A percentile compares a stretch with the other conserved stretches of the same genome.
Evolutionary conservation across 92 coral and sea anemone genomes (phyloP).

Genomic region (Zoanthus sociatus): DNA sequence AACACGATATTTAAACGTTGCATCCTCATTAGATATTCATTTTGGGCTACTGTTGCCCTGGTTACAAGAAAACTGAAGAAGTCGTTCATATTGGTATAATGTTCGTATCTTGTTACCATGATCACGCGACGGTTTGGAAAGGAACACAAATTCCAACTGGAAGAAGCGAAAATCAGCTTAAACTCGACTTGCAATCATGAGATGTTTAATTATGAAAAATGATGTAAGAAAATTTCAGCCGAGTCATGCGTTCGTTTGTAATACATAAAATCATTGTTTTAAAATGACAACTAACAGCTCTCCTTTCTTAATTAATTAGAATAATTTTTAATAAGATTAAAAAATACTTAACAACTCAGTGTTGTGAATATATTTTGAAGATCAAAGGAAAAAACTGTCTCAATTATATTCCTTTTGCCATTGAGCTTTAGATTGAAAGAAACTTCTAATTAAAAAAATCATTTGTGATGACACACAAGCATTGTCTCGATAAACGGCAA

Average conservation of each 20-base stretch:
- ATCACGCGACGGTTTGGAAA: background rate
- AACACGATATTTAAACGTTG: background rate
- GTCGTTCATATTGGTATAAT: background rate
- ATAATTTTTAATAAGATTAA: too few species aligned
- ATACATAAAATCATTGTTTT: background rate
- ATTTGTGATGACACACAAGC: too few species aligned
- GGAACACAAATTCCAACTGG: background rate
- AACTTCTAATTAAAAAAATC: too few species aligned
- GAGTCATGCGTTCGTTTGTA: too few species aligned
- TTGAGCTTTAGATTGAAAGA: too few species aligned
- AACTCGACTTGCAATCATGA: background rate
- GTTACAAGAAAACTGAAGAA: slow-evolving; percentile 28
- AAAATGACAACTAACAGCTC: too few species aligned
- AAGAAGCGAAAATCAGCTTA: background rate
- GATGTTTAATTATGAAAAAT: background rate
- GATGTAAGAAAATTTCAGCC: too few species aligned
- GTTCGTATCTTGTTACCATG: slow-evolving; percentile 3
- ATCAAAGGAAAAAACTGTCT: too few species aligned
- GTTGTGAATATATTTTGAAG: too few species aligned
- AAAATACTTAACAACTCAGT: too few species aligned
- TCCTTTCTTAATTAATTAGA: background rate
- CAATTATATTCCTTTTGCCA: too few species aligned
- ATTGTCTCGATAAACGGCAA: too few species aligned
- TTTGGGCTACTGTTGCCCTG: slow-evolving; percentile 7
- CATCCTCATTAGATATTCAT: background rate